Conservation (phyloP, 2,113 vertebrate genomes). For the Psilopogon haemacephalus region DNA sequence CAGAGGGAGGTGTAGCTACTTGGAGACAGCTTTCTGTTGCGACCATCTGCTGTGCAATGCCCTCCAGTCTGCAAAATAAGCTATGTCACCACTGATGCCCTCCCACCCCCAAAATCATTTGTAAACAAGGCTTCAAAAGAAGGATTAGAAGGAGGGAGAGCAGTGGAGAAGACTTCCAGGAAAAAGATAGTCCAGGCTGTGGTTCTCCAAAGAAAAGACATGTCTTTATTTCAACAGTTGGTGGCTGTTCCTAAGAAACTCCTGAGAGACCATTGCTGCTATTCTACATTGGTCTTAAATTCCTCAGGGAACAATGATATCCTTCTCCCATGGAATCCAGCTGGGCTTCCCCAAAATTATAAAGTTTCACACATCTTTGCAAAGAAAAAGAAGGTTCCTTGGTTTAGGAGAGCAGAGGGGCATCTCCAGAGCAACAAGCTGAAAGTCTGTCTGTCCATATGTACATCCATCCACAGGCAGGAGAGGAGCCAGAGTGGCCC, state of each 20-base stretch:
- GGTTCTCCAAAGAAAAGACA: neutral
- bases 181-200: neutral
- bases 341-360: neutral
- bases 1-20: neutral
- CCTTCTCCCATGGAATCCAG: neutral
- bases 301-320: neutral
- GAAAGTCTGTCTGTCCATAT: rapidly evolving
- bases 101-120: neutral
- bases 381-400: neutral
- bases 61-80: neutral
- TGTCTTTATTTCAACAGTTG: neutral
- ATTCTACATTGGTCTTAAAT: neutral
- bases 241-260: neutral
- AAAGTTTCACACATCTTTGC: neutral
- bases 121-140: neutral
- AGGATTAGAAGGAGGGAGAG: neutral
- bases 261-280: rapidly evolving
- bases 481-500: neutral
- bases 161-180: neutral
- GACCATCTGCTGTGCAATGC: neutral
- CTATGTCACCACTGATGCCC: neutral
- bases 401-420: neutral
- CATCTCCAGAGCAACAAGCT: neutral
- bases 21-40: neutral
- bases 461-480: rapidly evolving